Conservation (phyloP, 2,113 vertebrate genomes). For the Dendrocopos noguchii region DNA sequence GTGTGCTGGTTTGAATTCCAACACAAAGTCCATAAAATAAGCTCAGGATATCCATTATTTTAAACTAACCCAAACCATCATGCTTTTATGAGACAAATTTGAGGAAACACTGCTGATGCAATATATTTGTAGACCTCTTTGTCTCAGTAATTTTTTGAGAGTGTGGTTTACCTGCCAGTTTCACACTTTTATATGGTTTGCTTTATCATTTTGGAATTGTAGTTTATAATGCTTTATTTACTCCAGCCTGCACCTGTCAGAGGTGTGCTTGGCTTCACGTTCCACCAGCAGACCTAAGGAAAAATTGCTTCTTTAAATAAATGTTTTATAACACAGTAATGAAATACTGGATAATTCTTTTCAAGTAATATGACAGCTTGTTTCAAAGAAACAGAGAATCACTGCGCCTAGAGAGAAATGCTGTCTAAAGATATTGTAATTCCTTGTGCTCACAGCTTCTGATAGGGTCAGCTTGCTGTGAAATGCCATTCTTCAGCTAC, state of each 20-base stretch:
- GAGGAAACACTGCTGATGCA: background rate
- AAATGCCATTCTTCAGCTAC: background rate
- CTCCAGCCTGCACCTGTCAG: background rate
- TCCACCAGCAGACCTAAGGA: background rate
- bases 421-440: background rate
- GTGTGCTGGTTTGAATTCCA: background rate
- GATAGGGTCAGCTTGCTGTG: background rate
- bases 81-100: background rate
- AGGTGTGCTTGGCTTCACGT: background rate
- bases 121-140: background rate
- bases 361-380: background rate
- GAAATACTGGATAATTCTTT: constrained; percentile 27
- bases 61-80: background rate
- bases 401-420: background rate
- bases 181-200: background rate
- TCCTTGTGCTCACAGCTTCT: background rate
- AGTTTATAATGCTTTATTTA: background rate
- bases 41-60: background rate
- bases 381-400: constrained; percentile 15
- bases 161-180: background rate
- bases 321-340: constrained; percentile 1
- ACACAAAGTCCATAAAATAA: background rate
- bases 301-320: background rate
- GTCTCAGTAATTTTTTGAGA: background rate
- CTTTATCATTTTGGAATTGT: background rate